Percentiles rank a stretch among this genome's conserved stretches.
phyloP scores from a whole-genome alignment of 2,888 invertebrate genomes.

The Ochlodes sylvanus region DNA sequence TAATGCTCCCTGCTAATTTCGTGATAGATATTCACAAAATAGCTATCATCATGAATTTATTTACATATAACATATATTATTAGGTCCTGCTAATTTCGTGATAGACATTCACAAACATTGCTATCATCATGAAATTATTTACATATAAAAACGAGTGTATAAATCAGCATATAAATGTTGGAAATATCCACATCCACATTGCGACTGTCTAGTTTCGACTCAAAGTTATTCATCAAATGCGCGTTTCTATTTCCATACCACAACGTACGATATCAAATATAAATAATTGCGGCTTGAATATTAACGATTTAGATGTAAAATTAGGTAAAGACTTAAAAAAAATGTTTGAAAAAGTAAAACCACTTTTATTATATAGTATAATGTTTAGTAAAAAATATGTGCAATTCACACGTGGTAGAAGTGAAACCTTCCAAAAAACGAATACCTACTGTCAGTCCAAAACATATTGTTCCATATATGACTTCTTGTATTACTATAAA shows the following conservation, averaged over 20 bases:
- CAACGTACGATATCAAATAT: not conserved
- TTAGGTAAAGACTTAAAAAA: not conserved
- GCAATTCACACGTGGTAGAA: no score
- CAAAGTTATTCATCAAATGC: slow-evolving; percentile 57
- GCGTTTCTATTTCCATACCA: slow-evolving; percentile 45
- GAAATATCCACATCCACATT: slow-evolving; percentile 43
- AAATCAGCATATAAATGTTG: slow-evolving; percentile 46
- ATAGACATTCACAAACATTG: not conserved
- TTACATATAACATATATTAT: no score
- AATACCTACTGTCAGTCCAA: no score
- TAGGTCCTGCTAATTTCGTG: no score
- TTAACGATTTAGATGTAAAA: not conserved
- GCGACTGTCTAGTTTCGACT: slow-evolving; percentile 56
- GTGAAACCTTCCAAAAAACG: no score
- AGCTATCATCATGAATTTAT: no score
- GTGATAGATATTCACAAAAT: not conserved
- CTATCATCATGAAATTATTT: slow-evolving; percentile 2
- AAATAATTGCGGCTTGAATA: slow-evolving; percentile 1
- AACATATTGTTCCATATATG: no score
- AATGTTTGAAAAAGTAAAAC: no score
- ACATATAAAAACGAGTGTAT: slow-evolving; percentile 36
- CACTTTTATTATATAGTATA: no score
- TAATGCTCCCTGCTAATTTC: not conserved
- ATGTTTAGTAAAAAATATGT: no score
- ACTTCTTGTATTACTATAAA: no score